These are phyloP conservation scores for Malacoraja senta DNA, from an alignment of 2,797 vertebrate species.

Conservation along the genomic window DNA sequence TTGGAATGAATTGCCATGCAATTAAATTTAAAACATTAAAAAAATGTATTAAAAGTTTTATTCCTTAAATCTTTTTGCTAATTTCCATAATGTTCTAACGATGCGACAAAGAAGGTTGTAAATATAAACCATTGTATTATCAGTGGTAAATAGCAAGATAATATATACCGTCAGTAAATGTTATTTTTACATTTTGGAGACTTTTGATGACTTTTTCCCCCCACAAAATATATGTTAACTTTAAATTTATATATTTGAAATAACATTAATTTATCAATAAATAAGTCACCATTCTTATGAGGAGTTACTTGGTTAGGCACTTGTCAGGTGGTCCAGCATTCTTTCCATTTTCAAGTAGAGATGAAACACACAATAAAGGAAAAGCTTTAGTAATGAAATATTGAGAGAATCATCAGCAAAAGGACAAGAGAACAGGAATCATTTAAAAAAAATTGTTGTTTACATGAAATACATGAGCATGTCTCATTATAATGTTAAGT, in stretches of 20 bases:
- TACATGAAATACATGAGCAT: not conserved
- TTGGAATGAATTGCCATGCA: not conserved
- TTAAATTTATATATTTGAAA: conserved; percentile 3
- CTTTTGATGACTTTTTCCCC: not conserved
- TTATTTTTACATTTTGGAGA: not conserved
- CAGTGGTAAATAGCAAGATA: not conserved
- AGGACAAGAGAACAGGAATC: not conserved
- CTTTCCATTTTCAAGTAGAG: not conserved
- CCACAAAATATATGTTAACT: not conserved
- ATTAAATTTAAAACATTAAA: not conserved
- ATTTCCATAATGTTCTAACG: not conserved
- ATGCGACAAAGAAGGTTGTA: not conserved
- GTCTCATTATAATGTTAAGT: not conserved
- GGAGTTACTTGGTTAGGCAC: not conserved
- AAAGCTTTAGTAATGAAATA: not conserved
- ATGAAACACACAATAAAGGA: not conserved
- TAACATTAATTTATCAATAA: not conserved
- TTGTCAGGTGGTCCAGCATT: not conserved
- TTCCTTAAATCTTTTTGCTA: not conserved
- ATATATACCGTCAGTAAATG: not conserved
- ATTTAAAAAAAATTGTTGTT: not conserved
- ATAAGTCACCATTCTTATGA: not conserved
- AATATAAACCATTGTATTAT: not conserved
- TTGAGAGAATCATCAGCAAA: not conserved
- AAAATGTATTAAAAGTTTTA: not conserved